A percentile compares a stretch with the other conserved stretches of the same genome.
These are phyloP conservation scores for Nansenia antarctica DNA, from an alignment of 2,113 vertebrate species.

Conservation along the genomic window DNA sequence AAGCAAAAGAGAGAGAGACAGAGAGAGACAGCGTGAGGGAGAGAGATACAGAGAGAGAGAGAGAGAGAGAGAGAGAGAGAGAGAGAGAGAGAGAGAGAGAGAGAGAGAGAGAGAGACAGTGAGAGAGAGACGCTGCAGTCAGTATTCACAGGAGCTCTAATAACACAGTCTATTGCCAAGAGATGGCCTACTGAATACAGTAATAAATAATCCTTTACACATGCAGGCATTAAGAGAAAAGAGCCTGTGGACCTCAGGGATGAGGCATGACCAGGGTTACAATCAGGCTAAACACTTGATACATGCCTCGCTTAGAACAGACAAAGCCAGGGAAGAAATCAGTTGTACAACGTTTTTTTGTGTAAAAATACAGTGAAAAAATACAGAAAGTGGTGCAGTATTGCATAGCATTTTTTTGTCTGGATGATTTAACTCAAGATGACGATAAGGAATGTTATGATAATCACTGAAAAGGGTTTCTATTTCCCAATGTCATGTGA, in stretches of 20 bases:
- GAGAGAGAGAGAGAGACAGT: not conserved
- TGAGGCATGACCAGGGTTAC: too few species aligned
- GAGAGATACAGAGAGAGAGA: not conserved
- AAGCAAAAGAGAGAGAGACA: not conserved
- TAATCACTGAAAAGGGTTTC: too few species aligned
- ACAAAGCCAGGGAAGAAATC: too few species aligned
- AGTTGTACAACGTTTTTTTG: too few species aligned
- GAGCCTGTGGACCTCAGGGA: too few species aligned
- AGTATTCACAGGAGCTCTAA: not conserved
- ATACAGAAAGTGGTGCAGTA: too few species aligned
- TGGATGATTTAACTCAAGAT: not conserved
- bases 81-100: not conserved
- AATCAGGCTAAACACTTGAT: too few species aligned
- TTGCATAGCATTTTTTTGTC: too few species aligned
- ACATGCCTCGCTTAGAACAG: too few species aligned
- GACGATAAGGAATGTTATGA: not conserved
- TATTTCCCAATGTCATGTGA: not conserved
- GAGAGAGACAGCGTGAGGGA: not conserved
- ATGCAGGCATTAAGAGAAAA: too few species aligned
- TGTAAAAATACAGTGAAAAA: too few species aligned
- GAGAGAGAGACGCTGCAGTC: not conserved
- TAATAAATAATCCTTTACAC: too few species aligned
- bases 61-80: not conserved
- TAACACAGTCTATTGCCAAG: not conserved
- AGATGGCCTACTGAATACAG: not conserved